phyloP scores from a whole-genome alignment of 1,140 invertebrate genomes.

The Hyposmocoma kahamanoa region DNA sequence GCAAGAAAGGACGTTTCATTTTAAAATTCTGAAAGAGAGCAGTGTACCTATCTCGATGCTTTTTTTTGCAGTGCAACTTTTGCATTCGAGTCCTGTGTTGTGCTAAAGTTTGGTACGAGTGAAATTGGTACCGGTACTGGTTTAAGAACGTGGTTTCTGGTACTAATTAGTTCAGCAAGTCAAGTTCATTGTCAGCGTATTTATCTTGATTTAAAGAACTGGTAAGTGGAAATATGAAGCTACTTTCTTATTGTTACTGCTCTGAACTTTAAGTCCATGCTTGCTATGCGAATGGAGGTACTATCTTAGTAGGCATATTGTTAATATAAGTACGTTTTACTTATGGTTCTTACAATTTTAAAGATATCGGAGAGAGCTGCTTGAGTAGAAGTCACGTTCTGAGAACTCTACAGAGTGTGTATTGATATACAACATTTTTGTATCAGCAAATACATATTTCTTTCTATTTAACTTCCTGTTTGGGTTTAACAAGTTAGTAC shows the following conservation, averaged over 20 bases:
- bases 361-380: conserved; percentile 3
- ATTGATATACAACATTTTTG: too few relatives aligned
- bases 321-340: neutral
- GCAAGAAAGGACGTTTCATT: neutral
- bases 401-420: neutral
- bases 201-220: conserved; percentile 46
- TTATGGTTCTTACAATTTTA: neutral
- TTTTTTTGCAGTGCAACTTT: conserved; percentile 34
- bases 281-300: neutral
- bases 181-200: conserved; percentile 44
- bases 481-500: too few relatives aligned
- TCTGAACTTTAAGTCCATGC: neutral
- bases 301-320: neutral
- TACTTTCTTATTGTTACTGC: conserved; percentile 38
- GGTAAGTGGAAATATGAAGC: conserved; percentile 43
- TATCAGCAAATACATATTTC: too few relatives aligned
- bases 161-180: conserved; percentile 2
- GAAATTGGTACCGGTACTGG: conserved; percentile 36
- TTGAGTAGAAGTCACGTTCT: conserved; percentile 1
- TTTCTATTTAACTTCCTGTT: too few relatives aligned
- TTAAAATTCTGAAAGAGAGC: neutral
- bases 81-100: conserved; percentile 28
- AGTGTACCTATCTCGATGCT: conserved; percentile 7
- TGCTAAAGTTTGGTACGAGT: conserved; percentile 28
- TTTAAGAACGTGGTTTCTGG: conserved; percentile 16